Conservation (phyloP, 2,888 invertebrate species). For the Sinhomidia bicolor region DNA sequence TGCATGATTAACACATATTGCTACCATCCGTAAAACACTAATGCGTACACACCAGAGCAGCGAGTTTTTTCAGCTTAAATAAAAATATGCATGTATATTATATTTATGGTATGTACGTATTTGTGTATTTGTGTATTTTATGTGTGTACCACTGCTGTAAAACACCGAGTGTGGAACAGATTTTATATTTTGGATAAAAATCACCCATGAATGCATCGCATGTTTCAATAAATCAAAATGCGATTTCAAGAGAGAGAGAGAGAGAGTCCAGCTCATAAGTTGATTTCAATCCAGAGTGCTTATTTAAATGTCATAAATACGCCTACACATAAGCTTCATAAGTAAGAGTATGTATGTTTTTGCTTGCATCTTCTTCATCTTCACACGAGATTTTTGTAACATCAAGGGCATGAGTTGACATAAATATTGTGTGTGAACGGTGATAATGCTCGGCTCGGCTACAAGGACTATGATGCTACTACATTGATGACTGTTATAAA, state of each 20-base stretch:
- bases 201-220: constrained; percentile 7
- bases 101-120: too few relatives aligned
- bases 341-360: too few relatives aligned
- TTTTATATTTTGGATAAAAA: not conserved
- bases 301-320: not conserved
- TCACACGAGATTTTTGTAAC: not conserved
- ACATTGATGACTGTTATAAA: too few relatives aligned
- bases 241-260: not conserved
- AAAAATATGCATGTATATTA: too few relatives aligned
- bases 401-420: constrained; percentile 33
- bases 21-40: too few relatives aligned
- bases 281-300: not conserved
- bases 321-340: not conserved
- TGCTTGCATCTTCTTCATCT: not conserved
- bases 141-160: too few relatives aligned
- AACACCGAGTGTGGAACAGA: too few relatives aligned
- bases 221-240: constrained; percentile 9
- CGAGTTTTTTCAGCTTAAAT: too few relatives aligned
- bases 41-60: too few relatives aligned
- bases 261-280: constrained; percentile 1
- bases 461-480: not conserved
- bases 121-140: too few relatives aligned
- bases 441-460: too few relatives aligned
- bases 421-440: not conserved
- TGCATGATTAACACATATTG: too few relatives aligned